These are phyloP conservation scores for Trichechus manatus DNA, from an alignment of 2,113 vertebrate species.

Conservation along the genomic window DNA sequence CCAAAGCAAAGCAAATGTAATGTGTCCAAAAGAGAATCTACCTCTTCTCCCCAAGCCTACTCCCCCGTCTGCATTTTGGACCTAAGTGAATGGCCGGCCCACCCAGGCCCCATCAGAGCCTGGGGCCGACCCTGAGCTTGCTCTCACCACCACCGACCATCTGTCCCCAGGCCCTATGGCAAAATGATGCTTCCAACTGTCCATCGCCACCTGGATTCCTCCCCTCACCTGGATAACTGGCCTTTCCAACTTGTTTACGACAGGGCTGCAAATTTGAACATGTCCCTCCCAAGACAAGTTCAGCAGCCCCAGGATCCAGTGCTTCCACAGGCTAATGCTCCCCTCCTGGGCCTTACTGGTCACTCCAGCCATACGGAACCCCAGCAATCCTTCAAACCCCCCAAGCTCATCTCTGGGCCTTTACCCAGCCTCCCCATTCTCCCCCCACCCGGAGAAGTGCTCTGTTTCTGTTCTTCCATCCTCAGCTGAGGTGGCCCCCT, in stretches of 20 bases:
- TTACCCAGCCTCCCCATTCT: rapidly evolving
- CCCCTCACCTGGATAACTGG: background rate
- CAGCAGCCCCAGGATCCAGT: background rate
- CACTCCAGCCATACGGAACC: rapidly evolving
- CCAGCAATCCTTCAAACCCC: no score
- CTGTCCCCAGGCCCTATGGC: rapidly evolving
- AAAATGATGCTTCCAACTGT: no score
- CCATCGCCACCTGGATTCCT: no score
- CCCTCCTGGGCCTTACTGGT: rapidly evolving
- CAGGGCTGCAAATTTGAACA: no score
- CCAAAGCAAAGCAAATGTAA: background rate
- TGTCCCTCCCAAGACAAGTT: no score
- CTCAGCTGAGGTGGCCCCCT: no score
- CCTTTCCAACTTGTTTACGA: background rate
- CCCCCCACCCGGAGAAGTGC: background rate
- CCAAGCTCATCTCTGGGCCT: background rate
- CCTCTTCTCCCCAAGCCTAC: background rate
- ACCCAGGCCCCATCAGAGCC: background rate
- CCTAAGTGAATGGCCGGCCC: background rate
- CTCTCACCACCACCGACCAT: background rate
- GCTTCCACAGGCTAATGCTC: background rate
- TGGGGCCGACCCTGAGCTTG: background rate
- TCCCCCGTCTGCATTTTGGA: background rate
- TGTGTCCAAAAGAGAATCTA: rapidly evolving
- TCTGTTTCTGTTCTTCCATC: background rate